Base-by-base conservation (phyloP, 92 coral and sea anemone genomes). In the Isaurus tuberculatus region DNA sequence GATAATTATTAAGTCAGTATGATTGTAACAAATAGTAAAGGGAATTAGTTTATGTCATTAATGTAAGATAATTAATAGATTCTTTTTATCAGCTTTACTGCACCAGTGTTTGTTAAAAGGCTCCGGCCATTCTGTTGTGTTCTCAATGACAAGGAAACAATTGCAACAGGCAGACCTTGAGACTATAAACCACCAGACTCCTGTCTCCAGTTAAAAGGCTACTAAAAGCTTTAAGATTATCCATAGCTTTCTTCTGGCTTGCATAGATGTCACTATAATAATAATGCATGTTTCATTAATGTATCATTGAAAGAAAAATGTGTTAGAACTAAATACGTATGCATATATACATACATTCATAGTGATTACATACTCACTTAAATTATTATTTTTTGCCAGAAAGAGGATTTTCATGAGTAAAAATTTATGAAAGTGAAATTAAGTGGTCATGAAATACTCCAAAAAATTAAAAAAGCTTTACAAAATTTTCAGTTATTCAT, bases 121-220 rank as follows among this genome's bases (percentile, higher is more conserved):
- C 80, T 74, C 65, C 46, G 31, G 46, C 23, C 11, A 8, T 74
- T 51, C 65, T 74, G 65, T 34, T 44, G 26, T 28, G 28, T 29
- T 51, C 28, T 49, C 14, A 28, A n/a, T n/a, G 46, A 74, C 16
- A 14, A 51, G 65, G 64, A 75, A 32, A 20, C 0, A 34, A 19
- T 6, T 19, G 32, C 53, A 57, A 33, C 33, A 7, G 9, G 67
- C n/a, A 75, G 81, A 75, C 67, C 46, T 53, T 19, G 29, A 8
- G 81, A 55, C 81, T 75, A 75, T 49, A 31, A 55, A 33, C 30
- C 22, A 11, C 4, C 81, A 75, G 81, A 75, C 81, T 55, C 9
- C 14, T 75, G 81, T 75, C 81, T 75, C 66, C 30, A 8, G 5
- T 20, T 53, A 75, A 75, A 75, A 49, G 81, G 68, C 67, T 55